A percentile compares a stretch with the other conserved stretches of the same genome.
phyloP scores from a whole-genome alignment of 2,888 invertebrate genomes.

The Idaea straminata region DNA sequence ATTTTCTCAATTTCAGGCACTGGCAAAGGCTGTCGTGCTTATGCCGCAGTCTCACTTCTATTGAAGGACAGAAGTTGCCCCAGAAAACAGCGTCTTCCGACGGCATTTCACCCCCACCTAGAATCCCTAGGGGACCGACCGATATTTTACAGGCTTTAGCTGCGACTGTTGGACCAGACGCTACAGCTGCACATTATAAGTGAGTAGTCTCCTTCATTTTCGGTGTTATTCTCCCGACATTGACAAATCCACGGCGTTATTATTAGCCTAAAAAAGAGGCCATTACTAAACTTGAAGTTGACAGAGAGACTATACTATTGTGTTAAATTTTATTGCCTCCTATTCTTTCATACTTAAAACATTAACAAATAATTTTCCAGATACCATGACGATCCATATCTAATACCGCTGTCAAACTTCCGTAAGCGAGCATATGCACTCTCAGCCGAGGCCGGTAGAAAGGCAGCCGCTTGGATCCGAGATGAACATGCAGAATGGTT shows the following conservation, averaged over 20 bases:
- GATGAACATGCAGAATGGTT: slow-evolving; percentile 87
- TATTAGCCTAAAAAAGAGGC: no score
- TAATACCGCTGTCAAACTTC: slow-evolving; percentile 87
- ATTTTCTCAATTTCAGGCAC: slow-evolving; percentile 44
- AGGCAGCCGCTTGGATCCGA: slow-evolving; percentile 91
- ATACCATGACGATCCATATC: slow-evolving; percentile 94
- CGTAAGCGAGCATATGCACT: slow-evolving; percentile 86
- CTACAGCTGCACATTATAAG: slow-evolving; percentile 93
- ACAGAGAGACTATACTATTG: background rate
- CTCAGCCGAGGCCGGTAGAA: slow-evolving; percentile 91
- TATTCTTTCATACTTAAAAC: background rate
- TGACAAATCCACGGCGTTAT: no score
- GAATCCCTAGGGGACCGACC: slow-evolving; percentile 88
- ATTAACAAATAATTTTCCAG: slow-evolving; percentile 42
- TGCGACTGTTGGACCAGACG: slow-evolving; percentile 88
- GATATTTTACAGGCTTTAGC: slow-evolving; percentile 91
- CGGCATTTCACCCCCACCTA: slow-evolving; percentile 81
- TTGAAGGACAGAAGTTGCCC: slow-evolving; percentile 67
- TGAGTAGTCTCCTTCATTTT: no score
- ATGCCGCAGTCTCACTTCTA: slow-evolving; percentile 54
- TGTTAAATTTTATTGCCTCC: background rate
- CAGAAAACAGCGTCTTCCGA: slow-evolving; percentile 54
- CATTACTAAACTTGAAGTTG: no score
- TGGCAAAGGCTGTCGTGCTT: slow-evolving; percentile 58
- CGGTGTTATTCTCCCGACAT: no score